Percentiles rank a stretch among this genome's conserved stretches.
Conservation (phyloP, 1,140 invertebrate genomes). For the Pseudoatta argentina region DNA sequence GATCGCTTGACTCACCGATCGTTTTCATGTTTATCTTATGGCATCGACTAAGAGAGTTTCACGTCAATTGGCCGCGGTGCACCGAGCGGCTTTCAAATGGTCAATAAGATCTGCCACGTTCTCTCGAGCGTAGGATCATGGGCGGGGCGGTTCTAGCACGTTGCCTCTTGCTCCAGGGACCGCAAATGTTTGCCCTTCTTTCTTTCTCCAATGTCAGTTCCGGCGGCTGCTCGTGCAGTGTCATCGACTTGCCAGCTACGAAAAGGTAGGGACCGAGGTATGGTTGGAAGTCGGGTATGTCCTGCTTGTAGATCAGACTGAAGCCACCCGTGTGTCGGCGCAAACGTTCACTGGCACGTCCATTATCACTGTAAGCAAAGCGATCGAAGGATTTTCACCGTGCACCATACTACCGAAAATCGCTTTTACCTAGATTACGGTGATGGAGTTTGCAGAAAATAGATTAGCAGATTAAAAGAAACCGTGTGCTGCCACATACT, state of each 20-base stretch:
- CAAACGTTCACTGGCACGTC: conserved; percentile 87
- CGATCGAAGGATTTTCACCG: conserved; percentile 30
- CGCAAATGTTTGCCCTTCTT: conserved; percentile 68
- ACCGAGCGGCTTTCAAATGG: conserved; percentile 65
- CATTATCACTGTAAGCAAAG: conserved; percentile 87
- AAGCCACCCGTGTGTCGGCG: conserved; percentile 89
- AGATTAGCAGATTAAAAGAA: conserved; percentile 33
- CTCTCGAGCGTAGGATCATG: conserved; percentile 63
- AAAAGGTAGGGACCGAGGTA: conserved; percentile 88
- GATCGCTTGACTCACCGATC: neutral
- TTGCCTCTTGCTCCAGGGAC: conserved; percentile 66
- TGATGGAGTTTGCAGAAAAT: conserved; percentile 45
- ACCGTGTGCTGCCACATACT: neutral
- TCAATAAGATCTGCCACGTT: conserved; percentile 78
- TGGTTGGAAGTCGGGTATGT: conserved; percentile 86
- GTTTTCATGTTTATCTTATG: neutral
- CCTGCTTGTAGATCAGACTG: conserved; percentile 88
- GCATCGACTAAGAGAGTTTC: neutral
- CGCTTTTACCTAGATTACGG: conserved; percentile 25
- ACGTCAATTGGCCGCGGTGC: conserved; percentile 65
- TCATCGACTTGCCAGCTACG: conserved; percentile 86
- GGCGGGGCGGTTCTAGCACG: conserved; percentile 76
- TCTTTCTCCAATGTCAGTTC: conserved; percentile 57
- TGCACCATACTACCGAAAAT: conserved; percentile 20
- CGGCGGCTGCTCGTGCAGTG: conserved; percentile 40